Base-by-base conservation (phyloP, 2,888 invertebrate genomes). In the Lycia hirtaria region DNA sequence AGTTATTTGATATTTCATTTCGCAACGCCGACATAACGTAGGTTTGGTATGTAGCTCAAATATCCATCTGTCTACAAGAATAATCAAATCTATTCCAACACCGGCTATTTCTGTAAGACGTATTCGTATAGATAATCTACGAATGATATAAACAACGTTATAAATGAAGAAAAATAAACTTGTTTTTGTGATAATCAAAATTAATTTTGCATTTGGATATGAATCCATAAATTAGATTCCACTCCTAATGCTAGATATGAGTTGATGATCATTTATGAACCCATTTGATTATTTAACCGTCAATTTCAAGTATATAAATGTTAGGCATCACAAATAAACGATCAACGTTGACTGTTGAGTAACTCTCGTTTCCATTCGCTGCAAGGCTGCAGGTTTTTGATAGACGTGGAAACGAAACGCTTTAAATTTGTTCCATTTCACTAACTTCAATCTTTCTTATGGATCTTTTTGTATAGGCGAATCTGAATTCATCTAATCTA, bases 401-500 rank as follows among this genome's bases (percentile, higher is more conserved):
- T 47, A 32, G 45, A 40, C 56, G 51, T 56, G 38, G 56, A 45
- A 40, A 45, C 56, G 51, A 56, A 58, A 43, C 57, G 52, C 26
- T 35, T 24, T 14, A 12, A 44, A 47, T 57, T 35, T 20, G 57
- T 48, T 53, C 52, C 57, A 53, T 35, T 43, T 58, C 57, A 58
- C 43, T 52, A 37, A 26, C 35, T 57, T 43, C 24, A 37, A 48
- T 49, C 52, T 48, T 57, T 51, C n/a, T n/a, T n/a, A n/a, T n/a
- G n/a, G n/a, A n/a, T n/a, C n/a, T n/a, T 52, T 49, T 38, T 30
- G 32, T 49, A 5, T 19, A 19, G 20, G 12, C 15, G 14, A 37
- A 26, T 44, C 7, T 24, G 7, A 35, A 7, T 28, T 30, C 6
- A 14, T 20, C 47, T 15, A 45, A 52, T 53, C 48, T 40, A 40